Conservation (phyloP, 2,113 vertebrate species). For the Narcine bancroftii region DNA sequence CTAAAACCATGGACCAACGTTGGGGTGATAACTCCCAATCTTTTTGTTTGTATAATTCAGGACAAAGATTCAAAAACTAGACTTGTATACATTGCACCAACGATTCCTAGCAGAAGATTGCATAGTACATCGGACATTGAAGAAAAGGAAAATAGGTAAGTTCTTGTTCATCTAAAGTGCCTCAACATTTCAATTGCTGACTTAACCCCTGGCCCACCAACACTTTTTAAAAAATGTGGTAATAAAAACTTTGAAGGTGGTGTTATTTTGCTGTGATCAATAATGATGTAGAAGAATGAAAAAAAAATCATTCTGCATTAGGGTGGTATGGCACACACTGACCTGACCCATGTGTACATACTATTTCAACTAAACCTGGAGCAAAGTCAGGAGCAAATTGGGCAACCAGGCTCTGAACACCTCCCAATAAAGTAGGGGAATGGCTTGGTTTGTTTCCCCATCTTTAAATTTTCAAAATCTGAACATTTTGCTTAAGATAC, state of each 20-base stretch:
- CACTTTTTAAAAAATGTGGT: no score
- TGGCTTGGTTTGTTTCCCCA: background rate
- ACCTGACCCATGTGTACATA: no score
- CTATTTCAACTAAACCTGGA: no score
- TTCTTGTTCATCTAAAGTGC: background rate
- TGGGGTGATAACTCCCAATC: background rate
- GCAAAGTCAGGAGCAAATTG: no score
- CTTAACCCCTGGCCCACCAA: background rate
- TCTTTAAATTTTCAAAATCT: background rate
- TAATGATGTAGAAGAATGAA: no score
- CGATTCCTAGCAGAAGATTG: constrained; percentile 52
- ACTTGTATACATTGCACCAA: constrained; percentile 48
- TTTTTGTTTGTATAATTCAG: constrained; percentile 48
- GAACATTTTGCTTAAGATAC: background rate
- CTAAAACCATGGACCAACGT: background rate
- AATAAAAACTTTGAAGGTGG: no score
- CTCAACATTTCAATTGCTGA: background rate
- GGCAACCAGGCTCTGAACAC: no score
- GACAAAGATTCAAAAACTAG: constrained; percentile 57
- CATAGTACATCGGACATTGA: constrained; percentile 51
- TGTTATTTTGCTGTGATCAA: no score
- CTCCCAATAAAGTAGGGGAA: background rate
- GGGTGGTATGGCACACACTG: no score
- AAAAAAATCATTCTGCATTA: no score
- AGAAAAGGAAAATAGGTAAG: constrained; percentile 67